Evolutionary conservation across 2,888 invertebrate species (phyloP), one percentile per base, ranked within the genome.

Genomic region (Erebia palarica): DNA sequence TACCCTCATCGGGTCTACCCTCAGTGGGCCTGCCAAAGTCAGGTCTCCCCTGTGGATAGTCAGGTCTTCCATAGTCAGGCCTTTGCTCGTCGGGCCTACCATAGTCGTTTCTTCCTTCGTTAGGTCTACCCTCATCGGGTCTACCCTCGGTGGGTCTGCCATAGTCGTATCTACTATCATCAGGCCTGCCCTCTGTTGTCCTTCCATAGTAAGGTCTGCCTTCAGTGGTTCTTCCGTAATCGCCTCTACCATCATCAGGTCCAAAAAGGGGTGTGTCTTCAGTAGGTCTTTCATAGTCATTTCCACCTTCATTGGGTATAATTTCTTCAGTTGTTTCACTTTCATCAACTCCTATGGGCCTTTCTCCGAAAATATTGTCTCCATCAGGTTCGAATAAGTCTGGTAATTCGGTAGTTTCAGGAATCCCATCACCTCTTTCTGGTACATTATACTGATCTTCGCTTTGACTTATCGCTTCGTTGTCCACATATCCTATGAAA

Each of bases 401-500:
- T 63, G 36, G 51, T 16, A 61, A n/a, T 16, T 55, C 10, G 4
- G 49, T 55, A 27, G 68, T 44, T 42, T 49, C 59, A 3, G 58
- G 51, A 44, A 49, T 49, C 18, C 21, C 21, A 36, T 61, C 36
- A 11, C 69, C 72, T 57, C 65, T 55, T 18, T 67, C 72, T 16
- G 27, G 42, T 42, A 42, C 65, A 27, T 16, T 55, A 58, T 68
- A 36, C 27, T 14, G 36, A 14, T 55, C 16, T 58, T 64, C 27
- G 36, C 13, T n/a, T 18, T 36, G 61, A 42, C 44, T 55, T 18
- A 42, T 51, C 13, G 36, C 7, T 65, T 57, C 44, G 16, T 14
- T 65, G 42, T 59, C 59, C 14, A 27, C 67, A 66, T 47, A 47
- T 67, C 66, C 66, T 66, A 58, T n/a, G 11, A 59, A 67, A 47